Base-by-base conservation (phyloP, 2,888 invertebrate species). In the Heliconius ismenius region DNA sequence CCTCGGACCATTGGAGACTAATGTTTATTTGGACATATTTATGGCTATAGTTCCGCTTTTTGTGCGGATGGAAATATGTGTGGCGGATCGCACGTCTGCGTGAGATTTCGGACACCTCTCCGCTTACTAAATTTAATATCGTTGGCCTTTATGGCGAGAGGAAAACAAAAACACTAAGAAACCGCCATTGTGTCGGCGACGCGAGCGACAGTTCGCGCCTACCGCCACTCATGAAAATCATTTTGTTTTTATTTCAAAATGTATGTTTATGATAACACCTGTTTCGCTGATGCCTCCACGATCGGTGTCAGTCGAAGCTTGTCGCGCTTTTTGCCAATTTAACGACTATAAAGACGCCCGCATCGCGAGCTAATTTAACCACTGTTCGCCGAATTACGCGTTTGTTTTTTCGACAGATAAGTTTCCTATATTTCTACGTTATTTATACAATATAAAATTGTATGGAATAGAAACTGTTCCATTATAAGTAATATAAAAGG, bases 181-280 rank as follows among this genome's bases (percentile, higher is more conserved):
- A 90, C 86, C 89, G 91, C 94, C 93, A 94, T 94, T 94, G 93
- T 94, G 93, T 94, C 92, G 93, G 91, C 92, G 88, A 91, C 91
- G 91, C 89, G 93, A 87, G 89, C 90, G 90, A 89, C 92, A 92
- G 91, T 92, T 94, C 93, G 93, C 93, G 93, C 93, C 93, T 93
- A 88, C 93, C 89, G 89, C 92, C 91, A 91, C 93, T 93, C 93
- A 93, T 93, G 94, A 93, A 93, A 93, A 93, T 94, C 90, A 93
- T 92, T 93, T 93, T 92, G 93, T 93, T 93, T 93, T 94, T 94
- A 92, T 93, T 88, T 84, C 91, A 92, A 93, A 93, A 93, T 92
- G 93, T 94, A 93, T 93, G 94, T 94, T 94, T 94, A 93, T 93
- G 93, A 94, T 94, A 94, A 94, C 94, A 94, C 93, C 93, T 94